A percentile compares a stretch with the other conserved stretches of the same genome.
Evolutionary conservation across 1,140 invertebrate species (phyloP).

Genomic region (Hyles vespertilio): DNA sequence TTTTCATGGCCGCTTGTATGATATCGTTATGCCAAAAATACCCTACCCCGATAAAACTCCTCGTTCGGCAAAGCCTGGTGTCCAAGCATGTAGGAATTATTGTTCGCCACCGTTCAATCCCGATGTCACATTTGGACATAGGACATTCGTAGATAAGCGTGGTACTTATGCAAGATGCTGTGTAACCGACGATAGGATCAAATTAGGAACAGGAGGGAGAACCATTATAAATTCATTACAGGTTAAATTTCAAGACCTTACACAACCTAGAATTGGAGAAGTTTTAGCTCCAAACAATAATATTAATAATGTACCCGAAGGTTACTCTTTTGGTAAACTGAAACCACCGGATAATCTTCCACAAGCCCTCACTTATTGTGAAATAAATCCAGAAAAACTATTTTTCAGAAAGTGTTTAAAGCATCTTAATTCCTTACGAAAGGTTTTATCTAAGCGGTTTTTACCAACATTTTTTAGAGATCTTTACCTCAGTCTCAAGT

Average conservation of each 20-base stretch:
- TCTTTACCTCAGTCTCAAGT: conserved; percentile 62
- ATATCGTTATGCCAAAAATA: conserved; percentile 56
- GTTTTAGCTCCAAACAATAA: conserved; percentile 69
- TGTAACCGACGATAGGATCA: conserved; percentile 60
- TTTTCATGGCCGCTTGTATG: conserved; percentile 49
- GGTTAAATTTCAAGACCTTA: conserved; percentile 50
- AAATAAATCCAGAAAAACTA: conserved; percentile 60
- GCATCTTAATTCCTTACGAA: conserved; percentile 64
- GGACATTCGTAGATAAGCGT: conserved; percentile 62
- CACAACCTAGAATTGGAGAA: conserved; percentile 54
- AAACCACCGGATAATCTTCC: conserved; percentile 44
- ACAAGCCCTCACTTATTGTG: conserved; percentile 55
- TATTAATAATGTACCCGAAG: conserved; percentile 58
- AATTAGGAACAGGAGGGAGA: conserved; percentile 38
- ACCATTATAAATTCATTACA: conserved; percentile 57
- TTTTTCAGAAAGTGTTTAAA: conserved; percentile 58
- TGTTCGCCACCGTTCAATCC: conserved; percentile 44
- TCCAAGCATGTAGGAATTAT: conserved; percentile 61
- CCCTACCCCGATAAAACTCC: conserved; percentile 53
- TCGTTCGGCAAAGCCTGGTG: conserved; percentile 52
- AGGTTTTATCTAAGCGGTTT: conserved; percentile 50
- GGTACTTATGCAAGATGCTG: conserved; percentile 66
- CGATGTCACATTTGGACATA: conserved; percentile 63
- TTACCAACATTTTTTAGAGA: conserved; percentile 51
- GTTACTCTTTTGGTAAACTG: conserved; percentile 65